These are phyloP conservation scores for Pseudomyrmex dendroicus DNA, from an alignment of 1,140 invertebrate species.

Conservation along the genomic window DNA sequence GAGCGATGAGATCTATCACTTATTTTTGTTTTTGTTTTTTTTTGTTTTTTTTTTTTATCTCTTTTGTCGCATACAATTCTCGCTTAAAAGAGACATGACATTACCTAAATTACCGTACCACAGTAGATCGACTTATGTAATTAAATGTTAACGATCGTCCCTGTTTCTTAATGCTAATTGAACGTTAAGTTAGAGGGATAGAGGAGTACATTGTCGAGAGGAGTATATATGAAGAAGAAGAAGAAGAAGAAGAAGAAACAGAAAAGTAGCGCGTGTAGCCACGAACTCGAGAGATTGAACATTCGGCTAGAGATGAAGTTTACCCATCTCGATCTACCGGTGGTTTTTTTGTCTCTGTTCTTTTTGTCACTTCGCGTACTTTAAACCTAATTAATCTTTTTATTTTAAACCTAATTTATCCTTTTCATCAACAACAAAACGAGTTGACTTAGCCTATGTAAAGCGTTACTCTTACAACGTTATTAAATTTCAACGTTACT, in stretches of 20 bases:
- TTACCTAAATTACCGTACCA: background rate
- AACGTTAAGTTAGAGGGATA: too few relatives aligned
- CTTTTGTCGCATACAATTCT: background rate
- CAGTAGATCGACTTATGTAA: slow-evolving; percentile 15
- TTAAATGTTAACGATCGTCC: background rate
- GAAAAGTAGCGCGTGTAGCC: background rate
- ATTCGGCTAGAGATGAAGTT: background rate
- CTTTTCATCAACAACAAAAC: background rate
- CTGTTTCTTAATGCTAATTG: background rate
- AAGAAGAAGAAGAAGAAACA: slow-evolving; percentile 14
- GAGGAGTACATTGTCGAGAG: too few relatives aligned
- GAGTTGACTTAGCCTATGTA: slow-evolving; percentile 46
- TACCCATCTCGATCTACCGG: too few relatives aligned
- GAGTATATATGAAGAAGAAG: background rate
- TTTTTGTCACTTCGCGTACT: too few relatives aligned
- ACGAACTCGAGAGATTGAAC: slow-evolving; percentile 19
- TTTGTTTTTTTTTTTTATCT: too few relatives aligned
- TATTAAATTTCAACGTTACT: slow-evolving; percentile 61
- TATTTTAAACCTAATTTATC: too few relatives aligned
- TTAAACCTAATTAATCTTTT: too few relatives aligned
- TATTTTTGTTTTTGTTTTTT: background rate
- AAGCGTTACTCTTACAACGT: slow-evolving; percentile 60
- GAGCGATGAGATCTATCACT: slow-evolving; percentile 19
- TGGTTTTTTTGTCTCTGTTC: too few relatives aligned
- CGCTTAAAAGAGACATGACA: background rate